Evolutionary conservation across 2,797 vertebrate species (phyloP).

Genomic region (Microcaecilia unicolor): DNA sequence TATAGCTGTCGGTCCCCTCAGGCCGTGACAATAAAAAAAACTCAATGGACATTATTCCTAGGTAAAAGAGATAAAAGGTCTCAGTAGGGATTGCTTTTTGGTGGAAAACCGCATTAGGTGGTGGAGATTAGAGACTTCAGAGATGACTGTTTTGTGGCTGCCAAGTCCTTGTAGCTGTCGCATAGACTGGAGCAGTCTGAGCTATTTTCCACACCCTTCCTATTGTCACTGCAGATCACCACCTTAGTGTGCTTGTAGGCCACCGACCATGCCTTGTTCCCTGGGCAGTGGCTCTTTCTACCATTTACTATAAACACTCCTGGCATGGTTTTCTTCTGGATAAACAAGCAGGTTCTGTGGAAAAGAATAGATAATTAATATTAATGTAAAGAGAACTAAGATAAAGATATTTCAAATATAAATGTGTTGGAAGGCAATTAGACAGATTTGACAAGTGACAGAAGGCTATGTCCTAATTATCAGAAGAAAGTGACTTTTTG

Average conservation of each 20-base stretch:
- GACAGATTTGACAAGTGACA: too few relatives aligned
- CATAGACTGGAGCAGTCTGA: slow-evolving; percentile 12
- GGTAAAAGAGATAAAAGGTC: too few relatives aligned
- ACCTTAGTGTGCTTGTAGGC: slow-evolving; percentile 36
- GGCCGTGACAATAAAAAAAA: too few relatives aligned
- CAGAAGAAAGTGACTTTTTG: too few relatives aligned
- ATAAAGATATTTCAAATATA: too few relatives aligned
- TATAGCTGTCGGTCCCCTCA: too few relatives aligned
- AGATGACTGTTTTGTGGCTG: slow-evolving; percentile 41
- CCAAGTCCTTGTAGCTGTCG: slow-evolving; percentile 15
- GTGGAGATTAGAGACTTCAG: slow-evolving; percentile 44
- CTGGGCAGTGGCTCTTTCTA: slow-evolving; percentile 6
- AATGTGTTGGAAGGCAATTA: too few relatives aligned
- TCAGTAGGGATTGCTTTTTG: too few relatives aligned
- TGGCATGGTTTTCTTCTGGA: slow-evolving; percentile 23
- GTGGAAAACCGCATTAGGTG: too few relatives aligned
- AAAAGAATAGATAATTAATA: background rate
- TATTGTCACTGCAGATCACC: slow-evolving; percentile 7
- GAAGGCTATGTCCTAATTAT: too few relatives aligned
- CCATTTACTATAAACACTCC: background rate
- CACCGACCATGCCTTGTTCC: slow-evolving; percentile 32
- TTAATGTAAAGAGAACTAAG: too few relatives aligned
- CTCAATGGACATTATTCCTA: too few relatives aligned
- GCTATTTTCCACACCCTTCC: slow-evolving; percentile 1
- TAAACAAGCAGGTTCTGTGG: slow-evolving; percentile 33